A percentile compares a stretch with the other conserved stretches of the same genome.
Conservation (phyloP, 2,113 vertebrate species). For the Elaphurus davidianus region DNA sequence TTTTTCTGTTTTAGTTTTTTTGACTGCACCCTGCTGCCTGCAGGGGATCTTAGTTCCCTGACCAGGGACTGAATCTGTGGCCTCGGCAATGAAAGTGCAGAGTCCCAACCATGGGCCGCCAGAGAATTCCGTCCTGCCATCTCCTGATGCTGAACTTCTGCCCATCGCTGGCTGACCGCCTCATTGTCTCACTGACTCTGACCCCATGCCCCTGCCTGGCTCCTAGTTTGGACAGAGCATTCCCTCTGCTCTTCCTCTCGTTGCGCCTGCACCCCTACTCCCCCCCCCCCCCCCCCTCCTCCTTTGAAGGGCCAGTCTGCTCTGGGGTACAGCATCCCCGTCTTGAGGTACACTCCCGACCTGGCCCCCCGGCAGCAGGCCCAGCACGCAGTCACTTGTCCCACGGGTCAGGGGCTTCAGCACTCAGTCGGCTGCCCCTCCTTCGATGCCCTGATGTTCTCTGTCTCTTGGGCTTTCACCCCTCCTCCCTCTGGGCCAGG, state of each 20-base stretch:
- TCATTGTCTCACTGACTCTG: not conserved
- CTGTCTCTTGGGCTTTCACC: not conserved
- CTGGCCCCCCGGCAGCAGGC: not conserved
- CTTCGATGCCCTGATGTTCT: too few species aligned
- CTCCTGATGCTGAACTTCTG: not conserved
- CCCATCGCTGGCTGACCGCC: fast-evolving
- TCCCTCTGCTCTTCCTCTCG: not conserved
- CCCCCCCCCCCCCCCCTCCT: not conserved
- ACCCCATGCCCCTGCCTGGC: not conserved
- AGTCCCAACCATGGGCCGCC: not conserved
- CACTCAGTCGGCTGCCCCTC: not conserved
- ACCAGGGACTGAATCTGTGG: not conserved
- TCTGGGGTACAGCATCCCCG: not conserved
- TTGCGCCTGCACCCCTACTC: not conserved
- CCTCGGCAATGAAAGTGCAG: not conserved
- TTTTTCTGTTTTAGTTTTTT: not conserved
- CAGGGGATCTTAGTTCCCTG: not conserved
- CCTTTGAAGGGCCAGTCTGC: not conserved
- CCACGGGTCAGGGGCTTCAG: fast-evolving
- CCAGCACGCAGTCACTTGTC: not conserved
- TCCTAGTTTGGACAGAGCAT: not conserved
- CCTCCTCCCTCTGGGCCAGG: not conserved
- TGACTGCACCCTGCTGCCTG: not conserved
- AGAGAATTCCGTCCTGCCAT: not conserved
- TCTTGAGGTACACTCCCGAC: fast-evolving